phyloP scores from a whole-genome alignment of 2,797 vertebrate species.

The Sphaeramia orbicularis region DNA sequence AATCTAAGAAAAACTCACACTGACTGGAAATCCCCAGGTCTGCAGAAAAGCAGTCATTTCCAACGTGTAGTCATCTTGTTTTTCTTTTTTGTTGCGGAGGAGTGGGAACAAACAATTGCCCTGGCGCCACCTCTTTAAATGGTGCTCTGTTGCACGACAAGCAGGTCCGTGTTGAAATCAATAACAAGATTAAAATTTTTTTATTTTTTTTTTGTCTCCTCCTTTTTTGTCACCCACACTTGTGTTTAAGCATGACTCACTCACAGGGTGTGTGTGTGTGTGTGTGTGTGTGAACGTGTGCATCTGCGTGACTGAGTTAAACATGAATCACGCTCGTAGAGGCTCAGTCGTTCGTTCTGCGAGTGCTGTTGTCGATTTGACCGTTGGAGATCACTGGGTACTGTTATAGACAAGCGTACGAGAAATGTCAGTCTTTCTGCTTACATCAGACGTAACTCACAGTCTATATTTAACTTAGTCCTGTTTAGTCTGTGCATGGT shows the following conservation, averaged over 20 bases:
- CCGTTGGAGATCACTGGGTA: conserved; percentile 10
- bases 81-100: conserved; percentile 14
- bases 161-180: conserved; percentile 58
- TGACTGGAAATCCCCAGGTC: conserved; percentile 30
- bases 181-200: conserved; percentile 52
- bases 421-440: conserved; percentile 1
- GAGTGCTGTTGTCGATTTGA: conserved; percentile 18
- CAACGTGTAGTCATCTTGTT: conserved; percentile 24
- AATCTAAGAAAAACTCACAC: conserved; percentile 1
- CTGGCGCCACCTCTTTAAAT: conserved; percentile 42
- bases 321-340: conserved; percentile 52
- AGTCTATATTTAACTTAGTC: too few relatives aligned
- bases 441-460: not conserved
- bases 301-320: conserved; percentile 39
- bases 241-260: conserved; percentile 56
- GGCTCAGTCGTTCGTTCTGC: conserved; percentile 17
- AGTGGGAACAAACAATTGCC: conserved; percentile 48
- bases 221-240: conserved; percentile 60
- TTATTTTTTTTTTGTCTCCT: not conserved
- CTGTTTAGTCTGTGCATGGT: too few relatives aligned
- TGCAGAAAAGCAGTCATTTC: conserved; percentile 31
- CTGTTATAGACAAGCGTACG: not conserved
- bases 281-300: conserved; percentile 8
- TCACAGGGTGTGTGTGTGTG: conserved; percentile 6
- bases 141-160: conserved; percentile 48